These are phyloP conservation scores for Proisotoma minuta DNA, from an alignment of 2,888 invertebrate species.

Conservation along the genomic window DNA sequence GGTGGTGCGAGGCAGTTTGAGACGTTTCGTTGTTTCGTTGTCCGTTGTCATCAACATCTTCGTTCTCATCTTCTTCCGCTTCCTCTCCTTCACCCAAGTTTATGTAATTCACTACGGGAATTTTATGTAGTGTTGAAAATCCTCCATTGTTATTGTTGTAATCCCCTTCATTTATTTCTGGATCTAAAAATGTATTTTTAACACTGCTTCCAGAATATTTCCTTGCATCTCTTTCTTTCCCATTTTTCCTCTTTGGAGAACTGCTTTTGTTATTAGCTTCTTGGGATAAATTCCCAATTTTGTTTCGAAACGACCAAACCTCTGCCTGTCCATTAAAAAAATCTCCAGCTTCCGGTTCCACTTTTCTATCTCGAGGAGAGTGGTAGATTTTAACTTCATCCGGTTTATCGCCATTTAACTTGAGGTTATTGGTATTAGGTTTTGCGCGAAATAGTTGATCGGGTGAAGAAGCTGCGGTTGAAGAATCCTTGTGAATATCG, in stretches of 20 bases:
- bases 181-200: neutral
- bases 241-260: neutral
- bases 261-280: neutral
- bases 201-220: neutral
- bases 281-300: conserved; percentile 14
- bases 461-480: conserved; percentile 6
- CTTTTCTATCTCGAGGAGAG: conserved; percentile 29
- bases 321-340: too few species aligned
- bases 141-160: conserved; percentile 18
- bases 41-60: neutral
- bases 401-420: conserved; percentile 4
- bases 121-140: conserved; percentile 35
- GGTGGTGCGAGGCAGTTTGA: too few species aligned
- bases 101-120: conserved; percentile 21
- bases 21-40: neutral
- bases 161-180: too few species aligned
- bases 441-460: too few species aligned
- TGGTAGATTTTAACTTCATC: conserved; percentile 37
- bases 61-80: neutral
- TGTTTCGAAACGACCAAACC: too few species aligned
- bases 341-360: too few species aligned
- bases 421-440: neutral
- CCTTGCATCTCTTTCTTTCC: neutral
- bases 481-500: conserved; percentile 3
- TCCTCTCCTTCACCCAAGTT: conserved; percentile 6